Percentiles rank a stretch among this genome's conserved stretches.
Evolutionary conservation across 2,888 invertebrate genomes (phyloP).

Genomic region (Megamerina dolium): DNA sequence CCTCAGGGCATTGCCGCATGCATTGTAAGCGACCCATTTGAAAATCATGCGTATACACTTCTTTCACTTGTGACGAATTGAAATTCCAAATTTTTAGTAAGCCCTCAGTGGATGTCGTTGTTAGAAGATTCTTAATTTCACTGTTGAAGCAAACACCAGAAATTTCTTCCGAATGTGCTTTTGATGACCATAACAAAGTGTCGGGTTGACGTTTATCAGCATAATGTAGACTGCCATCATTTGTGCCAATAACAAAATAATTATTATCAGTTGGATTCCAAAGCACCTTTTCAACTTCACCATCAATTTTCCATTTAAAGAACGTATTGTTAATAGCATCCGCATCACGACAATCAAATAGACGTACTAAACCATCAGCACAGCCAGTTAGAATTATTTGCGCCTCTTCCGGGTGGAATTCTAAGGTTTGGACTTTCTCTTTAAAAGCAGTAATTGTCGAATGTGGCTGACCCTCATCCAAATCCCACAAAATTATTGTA

Average conservation of each 20-base stretch:
- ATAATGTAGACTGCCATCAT: slow-evolving; percentile 62
- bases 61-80: slow-evolving; percentile 30
- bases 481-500: slow-evolving; percentile 85
- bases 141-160: slow-evolving; percentile 73
- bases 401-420: slow-evolving; percentile 78
- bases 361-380: slow-evolving; percentile 71
- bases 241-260: slow-evolving; percentile 62
- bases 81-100: slow-evolving; percentile 83
- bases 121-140: slow-evolving; percentile 66
- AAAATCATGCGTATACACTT: slow-evolving; percentile 51
- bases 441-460: slow-evolving; percentile 66
- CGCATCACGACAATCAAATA: slow-evolving; percentile 80
- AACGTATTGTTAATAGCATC: slow-evolving; percentile 50
- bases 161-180: slow-evolving; percentile 77
- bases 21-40: slow-evolving; percentile 70
- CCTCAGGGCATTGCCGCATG: slow-evolving; percentile 71
- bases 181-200: slow-evolving; percentile 63
- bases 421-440: slow-evolving; percentile 78
- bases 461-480: slow-evolving; percentile 72
- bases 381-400: slow-evolving; percentile 78
- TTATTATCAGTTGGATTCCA: slow-evolving; percentile 81
- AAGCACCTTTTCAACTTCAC: slow-evolving; percentile 75
- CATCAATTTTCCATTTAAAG: slow-evolving; percentile 60
- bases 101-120: slow-evolving; percentile 75
- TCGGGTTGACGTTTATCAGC: slow-evolving; percentile 66